Percentiles rank a stretch among this genome's conserved stretches.
phyloP scores from a whole-genome alignment of 2,113 vertebrate species.

The Gila orcuttii region DNA sequence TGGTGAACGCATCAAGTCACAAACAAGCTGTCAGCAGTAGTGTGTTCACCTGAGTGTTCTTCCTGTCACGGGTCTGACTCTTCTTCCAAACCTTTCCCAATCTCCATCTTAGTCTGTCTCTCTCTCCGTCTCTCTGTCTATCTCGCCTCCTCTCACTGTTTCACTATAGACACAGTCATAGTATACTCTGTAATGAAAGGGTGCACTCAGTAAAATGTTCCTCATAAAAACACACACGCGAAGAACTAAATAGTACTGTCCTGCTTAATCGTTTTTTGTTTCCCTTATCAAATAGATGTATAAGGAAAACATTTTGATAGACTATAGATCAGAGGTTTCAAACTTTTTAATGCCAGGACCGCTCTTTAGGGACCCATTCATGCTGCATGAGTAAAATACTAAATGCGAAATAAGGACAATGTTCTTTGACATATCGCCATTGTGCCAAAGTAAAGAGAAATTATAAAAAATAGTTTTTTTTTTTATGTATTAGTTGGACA shows the following conservation, averaged over 20 bases:
- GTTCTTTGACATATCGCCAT: neutral
- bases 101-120: constrained; percentile 46
- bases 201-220: neutral
- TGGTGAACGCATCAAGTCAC: constrained; percentile 59
- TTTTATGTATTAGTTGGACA: neutral
- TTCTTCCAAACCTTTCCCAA: constrained; percentile 54
- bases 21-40: constrained; percentile 64
- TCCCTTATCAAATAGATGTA: neutral
- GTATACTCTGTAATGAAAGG: neutral
- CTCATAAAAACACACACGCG: neutral
- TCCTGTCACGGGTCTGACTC: constrained; percentile 49
- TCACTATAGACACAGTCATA: neutral
- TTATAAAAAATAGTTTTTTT: neutral
- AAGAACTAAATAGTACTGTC: neutral
- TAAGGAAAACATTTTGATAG: too few relatives aligned
- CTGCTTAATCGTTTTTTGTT: neutral
- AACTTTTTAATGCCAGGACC: too few relatives aligned
- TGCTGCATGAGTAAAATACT: too few relatives aligned
- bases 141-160: neutral
- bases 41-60: constrained; percentile 58
- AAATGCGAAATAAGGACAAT: neutral
- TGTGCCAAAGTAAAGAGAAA: neutral
- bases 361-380: too few relatives aligned
- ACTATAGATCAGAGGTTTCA: too few relatives aligned
- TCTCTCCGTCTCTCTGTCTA: constrained; percentile 36